Percentiles rank a stretch among this genome's conserved stretches.
phyloP scores from a whole-genome alignment of 2,888 invertebrate species.

The Phymatocera aterrima region DNA sequence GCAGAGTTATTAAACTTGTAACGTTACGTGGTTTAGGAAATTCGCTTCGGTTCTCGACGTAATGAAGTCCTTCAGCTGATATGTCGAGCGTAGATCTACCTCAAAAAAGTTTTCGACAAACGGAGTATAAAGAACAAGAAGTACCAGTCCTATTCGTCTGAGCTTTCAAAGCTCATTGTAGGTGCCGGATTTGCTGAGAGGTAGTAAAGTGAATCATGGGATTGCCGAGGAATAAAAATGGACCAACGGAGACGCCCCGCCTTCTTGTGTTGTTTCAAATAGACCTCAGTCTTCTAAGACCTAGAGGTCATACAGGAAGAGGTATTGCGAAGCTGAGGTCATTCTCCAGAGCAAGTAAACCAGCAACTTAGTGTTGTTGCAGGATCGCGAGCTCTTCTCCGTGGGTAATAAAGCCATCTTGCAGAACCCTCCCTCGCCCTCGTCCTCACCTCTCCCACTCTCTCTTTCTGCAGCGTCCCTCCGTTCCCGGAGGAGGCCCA shows the following conservation, averaged over 20 bases:
- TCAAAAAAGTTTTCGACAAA: background rate
- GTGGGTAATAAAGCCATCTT: conserved; percentile 68
- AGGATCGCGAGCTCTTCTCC: conserved; percentile 64
- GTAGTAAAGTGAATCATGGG: no score
- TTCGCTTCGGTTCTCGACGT: conserved; percentile 50
- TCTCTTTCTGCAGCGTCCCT: conserved; percentile 52
- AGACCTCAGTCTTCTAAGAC: no score
- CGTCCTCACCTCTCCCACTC: no score
- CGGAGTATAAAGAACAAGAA: no score
- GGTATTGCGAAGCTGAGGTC: conserved; percentile 57
- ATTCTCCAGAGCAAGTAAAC: conserved; percentile 64
- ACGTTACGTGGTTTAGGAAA: conserved; percentile 46
- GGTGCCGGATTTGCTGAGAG: no score
- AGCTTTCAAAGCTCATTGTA: no score
- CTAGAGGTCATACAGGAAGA: conserved; percentile 19
- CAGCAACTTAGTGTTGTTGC: conserved; percentile 64
- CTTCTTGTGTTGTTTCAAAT: no score
- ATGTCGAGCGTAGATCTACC: background rate
- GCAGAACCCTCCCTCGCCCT: conserved; percentile 64
- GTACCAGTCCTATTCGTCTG: no score
- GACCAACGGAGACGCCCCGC: no score
- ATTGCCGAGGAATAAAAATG: no score
- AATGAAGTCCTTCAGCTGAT: background rate
- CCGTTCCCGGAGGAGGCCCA: conserved; percentile 52
- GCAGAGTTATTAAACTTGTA: conserved; percentile 67